Conservation (phyloP, 1,140 invertebrate genomes). For the Atta texana region DNA sequence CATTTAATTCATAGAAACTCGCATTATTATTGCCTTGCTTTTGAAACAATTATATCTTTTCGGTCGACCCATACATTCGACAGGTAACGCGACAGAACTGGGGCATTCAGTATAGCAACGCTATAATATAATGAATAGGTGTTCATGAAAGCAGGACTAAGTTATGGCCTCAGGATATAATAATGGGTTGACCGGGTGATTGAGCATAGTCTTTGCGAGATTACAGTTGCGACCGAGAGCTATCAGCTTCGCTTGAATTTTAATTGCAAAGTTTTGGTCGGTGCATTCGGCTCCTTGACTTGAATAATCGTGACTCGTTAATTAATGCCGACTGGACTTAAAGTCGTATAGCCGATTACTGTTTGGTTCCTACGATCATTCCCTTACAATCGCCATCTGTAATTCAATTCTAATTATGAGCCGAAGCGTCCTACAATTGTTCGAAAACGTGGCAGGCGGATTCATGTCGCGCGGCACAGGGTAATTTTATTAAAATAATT, state of each 20-base stretch:
- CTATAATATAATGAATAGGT: background rate
- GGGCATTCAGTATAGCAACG: background rate
- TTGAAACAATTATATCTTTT: constrained; percentile 10
- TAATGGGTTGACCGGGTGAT: constrained; percentile 43
- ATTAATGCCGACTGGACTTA: constrained; percentile 56
- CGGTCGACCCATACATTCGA: background rate
- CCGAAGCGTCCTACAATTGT: background rate
- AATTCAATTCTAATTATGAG: background rate
- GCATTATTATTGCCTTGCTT: background rate
- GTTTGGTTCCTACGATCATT: background rate
- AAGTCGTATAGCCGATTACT: constrained; percentile 10
- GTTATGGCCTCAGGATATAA: constrained; percentile 41
- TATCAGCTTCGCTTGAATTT: constrained; percentile 64
- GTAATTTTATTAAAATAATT: constrained; percentile 35
- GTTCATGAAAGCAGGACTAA: constrained; percentile 15
- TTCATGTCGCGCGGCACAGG: background rate
- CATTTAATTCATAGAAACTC: background rate
- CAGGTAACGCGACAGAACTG: background rate
- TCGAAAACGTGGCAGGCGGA: background rate
- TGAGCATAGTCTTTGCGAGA: constrained; percentile 52
- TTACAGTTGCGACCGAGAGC: constrained; percentile 52
- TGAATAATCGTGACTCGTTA: constrained; percentile 52
- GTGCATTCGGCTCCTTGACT: constrained; percentile 28
- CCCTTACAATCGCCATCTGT: background rate
- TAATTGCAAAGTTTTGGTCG: constrained; percentile 64